Conservation (phyloP, 2,888 invertebrate genomes). For the Daptonema setosum region DNA sequence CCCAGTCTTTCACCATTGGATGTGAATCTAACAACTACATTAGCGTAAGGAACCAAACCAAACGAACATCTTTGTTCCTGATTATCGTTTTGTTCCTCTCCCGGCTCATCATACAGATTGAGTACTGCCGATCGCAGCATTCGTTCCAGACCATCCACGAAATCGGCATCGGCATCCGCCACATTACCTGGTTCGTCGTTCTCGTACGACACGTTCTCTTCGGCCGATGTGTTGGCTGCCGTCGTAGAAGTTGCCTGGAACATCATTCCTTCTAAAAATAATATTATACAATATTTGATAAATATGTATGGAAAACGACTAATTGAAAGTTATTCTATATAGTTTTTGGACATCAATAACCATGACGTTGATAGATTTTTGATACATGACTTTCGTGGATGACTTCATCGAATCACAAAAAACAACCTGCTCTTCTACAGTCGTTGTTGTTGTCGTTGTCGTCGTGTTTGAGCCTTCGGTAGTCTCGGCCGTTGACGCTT, state of each 20-base stretch:
- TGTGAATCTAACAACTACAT: too few relatives aligned
- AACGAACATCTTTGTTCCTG: not conserved
- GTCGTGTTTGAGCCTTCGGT: not conserved
- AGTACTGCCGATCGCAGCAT: not conserved
- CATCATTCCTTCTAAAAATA: not conserved
- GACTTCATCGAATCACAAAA: not conserved
- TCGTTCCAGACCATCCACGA: constrained; percentile 27
- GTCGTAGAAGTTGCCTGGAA: constrained; percentile 1
- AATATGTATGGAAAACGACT: too few relatives aligned
- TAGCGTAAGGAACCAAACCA: too few relatives aligned
- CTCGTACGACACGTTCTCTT: constrained; percentile 21
- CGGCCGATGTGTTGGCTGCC: constrained; percentile 9
- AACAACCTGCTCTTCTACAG: too few relatives aligned
- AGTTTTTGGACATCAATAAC: too few relatives aligned
- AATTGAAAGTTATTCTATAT: too few relatives aligned
- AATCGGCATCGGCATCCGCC: constrained; percentile 28
- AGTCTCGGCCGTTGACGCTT: not conserved
- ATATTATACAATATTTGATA: too few relatives aligned
- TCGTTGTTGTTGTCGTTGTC: constrained; percentile 3
- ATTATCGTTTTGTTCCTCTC: not conserved
- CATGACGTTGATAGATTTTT: not conserved
- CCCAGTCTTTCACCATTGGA: too few relatives aligned
- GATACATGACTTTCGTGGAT: not conserved
- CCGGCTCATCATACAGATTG: not conserved
- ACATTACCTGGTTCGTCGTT: not conserved